Percentiles rank a stretch among this genome's conserved stretches.
These are phyloP conservation scores for Antigone vipio DNA, from an alignment of 2,113 vertebrate genomes.

Conservation along the genomic window DNA sequence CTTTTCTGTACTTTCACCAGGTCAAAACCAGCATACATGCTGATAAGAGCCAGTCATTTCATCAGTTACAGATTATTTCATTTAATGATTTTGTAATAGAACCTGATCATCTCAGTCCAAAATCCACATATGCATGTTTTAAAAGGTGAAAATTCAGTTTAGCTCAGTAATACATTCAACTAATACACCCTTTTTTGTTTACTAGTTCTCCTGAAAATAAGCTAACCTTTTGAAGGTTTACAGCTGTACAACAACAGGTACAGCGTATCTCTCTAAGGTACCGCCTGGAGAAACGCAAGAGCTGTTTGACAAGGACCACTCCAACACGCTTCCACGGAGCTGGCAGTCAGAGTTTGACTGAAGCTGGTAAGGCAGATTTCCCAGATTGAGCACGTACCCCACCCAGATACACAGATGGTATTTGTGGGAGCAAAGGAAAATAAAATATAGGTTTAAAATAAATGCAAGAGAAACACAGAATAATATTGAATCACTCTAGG, in stretches of 20 bases:
- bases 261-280: not conserved
- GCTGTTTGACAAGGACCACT: not conserved
- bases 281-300: not conserved
- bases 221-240: not conserved
- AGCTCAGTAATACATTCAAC: not conserved
- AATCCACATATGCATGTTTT: not conserved
- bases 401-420: conserved; percentile 33
- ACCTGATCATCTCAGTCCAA: not conserved
- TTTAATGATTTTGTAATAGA: not conserved
- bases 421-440: conserved; percentile 60
- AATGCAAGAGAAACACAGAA: conserved; percentile 51
- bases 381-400: not conserved
- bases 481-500: conserved; percentile 49
- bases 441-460: conserved; percentile 53
- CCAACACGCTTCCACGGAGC: not conserved
- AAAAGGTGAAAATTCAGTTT: not conserved
- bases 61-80: not conserved
- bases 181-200: not conserved
- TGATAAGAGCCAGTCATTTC: not conserved
- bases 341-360: not conserved
- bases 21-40: not conserved
- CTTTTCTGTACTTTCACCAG: not conserved
- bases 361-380: conserved; percentile 30
- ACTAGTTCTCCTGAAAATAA: not conserved
- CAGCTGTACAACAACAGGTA: not conserved